Base-by-base conservation (phyloP, 2,888 invertebrate genomes). In the Malthinus flaveolus region DNA sequence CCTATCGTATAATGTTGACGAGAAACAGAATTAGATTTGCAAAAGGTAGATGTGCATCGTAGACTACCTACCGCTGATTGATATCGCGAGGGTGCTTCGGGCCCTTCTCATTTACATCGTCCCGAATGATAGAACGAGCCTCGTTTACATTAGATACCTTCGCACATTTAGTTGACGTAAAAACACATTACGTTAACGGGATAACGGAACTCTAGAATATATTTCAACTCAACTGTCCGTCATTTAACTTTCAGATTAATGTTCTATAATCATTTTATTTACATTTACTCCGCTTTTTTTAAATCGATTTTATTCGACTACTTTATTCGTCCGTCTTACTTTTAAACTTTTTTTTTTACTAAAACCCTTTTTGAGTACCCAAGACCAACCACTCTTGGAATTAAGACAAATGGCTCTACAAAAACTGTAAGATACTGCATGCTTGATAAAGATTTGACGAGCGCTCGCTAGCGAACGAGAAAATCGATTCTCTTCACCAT, bases 361-460 rank as follows among this genome's bases (percentile, higher is more conserved):
- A 59, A 66, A 62, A 62, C 62, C 59, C 63, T 63, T 39, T 39
- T n/a, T 61, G 62, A 63, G 64, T 60, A 62, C 63, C 65, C 62
- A 64, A 64, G 63, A 64, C 63, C 61, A 62, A 64, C 64, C 66
- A 66, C 65, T 67, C 64, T 63, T 62, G 59, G 65, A 69, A 70
- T 70, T 69, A 70, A 67, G 69, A 67, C 68, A 66, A 51, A 63
- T 66, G 65, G n/a, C 11, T 15, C 9, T 9, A 12, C 9, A 70
- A 70, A 68, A 70, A 68, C 66, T 62, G 56, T 56, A 65, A 68
- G 67, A 69, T 69, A 64, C 68, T 68, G 68, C 69, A 70, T 68
- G 67, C 67, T 68, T 68, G 67, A 70, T 68, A 69, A 68, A 66
- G 67, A 67, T 68, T 69, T 70, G 70, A 69, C 66, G 66, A 66